phyloP scores from a whole-genome alignment of 2,797 vertebrate genomes.

The Peromyscus attwateri region DNA sequence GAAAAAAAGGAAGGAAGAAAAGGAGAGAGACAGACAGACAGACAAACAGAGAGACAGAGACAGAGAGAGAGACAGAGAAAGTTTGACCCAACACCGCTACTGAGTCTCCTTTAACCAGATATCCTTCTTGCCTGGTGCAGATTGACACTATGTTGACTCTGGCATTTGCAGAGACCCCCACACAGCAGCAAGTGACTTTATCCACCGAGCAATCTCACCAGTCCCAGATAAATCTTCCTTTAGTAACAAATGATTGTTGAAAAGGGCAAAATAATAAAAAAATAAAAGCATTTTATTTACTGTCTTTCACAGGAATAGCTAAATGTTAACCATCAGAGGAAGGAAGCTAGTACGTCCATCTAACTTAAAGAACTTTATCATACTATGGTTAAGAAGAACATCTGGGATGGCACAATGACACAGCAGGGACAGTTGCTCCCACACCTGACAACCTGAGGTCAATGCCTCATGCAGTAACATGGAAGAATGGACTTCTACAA shows the following conservation, averaged over 20 bases:
- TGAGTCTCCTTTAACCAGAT: no score
- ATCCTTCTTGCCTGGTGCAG: no score
- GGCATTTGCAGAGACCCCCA: no score
- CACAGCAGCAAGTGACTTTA: background rate
- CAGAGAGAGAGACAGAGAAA: no score
- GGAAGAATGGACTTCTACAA: background rate
- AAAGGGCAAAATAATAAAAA: slow-evolving; percentile 37
- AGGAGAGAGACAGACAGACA: no score
- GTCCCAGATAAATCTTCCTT: background rate
- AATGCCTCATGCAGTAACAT: background rate
- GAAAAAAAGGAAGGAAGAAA: no score
- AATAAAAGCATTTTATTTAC: background rate
- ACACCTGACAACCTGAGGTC: background rate
- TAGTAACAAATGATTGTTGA: background rate
- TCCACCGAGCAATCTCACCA: background rate
- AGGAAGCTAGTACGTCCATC: background rate
- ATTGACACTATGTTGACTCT: no score
- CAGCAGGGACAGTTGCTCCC: background rate
- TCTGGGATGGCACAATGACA: background rate
- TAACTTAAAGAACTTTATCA: slow-evolving; percentile 33
- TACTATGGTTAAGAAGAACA: slow-evolving; percentile 41
- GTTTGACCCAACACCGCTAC: no score
- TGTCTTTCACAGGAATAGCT: background rate
- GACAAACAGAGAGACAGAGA: no score
- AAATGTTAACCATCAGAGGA: slow-evolving; percentile 41